These are phyloP conservation scores for Nomada lathburiana DNA, from an alignment of 2,888 invertebrate species.

Conservation along the genomic window DNA sequence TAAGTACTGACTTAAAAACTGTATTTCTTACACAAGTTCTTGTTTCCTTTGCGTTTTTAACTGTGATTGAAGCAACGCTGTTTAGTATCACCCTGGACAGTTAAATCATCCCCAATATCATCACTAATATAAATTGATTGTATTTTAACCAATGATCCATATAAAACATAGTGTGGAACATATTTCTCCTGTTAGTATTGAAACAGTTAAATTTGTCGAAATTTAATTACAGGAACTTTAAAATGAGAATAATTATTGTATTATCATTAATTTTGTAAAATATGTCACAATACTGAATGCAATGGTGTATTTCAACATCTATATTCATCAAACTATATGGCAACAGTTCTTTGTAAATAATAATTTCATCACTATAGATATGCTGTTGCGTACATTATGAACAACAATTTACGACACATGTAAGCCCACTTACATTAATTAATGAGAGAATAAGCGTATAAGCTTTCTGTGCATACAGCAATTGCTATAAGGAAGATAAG, in stretches of 20 bases:
- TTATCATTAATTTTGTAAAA: conserved; percentile 20
- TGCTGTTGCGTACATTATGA: conserved; percentile 67
- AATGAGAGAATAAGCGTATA: conserved; percentile 67
- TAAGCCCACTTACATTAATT: conserved; percentile 66
- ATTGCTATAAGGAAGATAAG: conserved; percentile 57
- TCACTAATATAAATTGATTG: no score
- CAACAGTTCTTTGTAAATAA: conserved; percentile 33
- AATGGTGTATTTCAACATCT: conserved; percentile 16
- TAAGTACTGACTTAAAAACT: no score
- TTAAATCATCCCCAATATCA: no score
- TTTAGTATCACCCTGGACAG: no score
- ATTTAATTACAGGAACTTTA: conserved; percentile 28
- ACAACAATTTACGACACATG: conserved; percentile 56
- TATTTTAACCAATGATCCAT: no score
- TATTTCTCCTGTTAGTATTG: no score
- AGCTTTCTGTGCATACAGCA: conserved; percentile 68
- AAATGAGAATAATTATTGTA: conserved; percentile 12
- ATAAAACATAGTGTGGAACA: no score
- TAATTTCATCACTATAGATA: conserved; percentile 59
- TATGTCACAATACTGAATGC: neutral
- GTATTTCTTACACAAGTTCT: no score
- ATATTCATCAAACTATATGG: conserved; percentile 35
- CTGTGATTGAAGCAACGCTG: no score
- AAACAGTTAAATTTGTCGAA: no score
- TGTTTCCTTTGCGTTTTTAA: no score